Conservation (phyloP, 2,888 invertebrate genomes). For the Drosophila mimetica region DNA sequence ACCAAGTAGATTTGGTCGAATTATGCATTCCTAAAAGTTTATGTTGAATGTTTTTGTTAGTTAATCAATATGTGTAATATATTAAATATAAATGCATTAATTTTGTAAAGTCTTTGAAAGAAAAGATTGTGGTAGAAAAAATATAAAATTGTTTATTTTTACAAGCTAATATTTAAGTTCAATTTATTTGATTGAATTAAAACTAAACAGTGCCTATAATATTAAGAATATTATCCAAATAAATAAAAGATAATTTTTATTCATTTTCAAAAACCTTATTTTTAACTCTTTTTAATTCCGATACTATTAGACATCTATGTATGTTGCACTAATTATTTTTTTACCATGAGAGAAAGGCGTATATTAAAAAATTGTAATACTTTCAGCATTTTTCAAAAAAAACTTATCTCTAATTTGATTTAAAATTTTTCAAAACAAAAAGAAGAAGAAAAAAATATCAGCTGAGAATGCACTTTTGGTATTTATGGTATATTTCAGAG, state of each 20-base stretch:
- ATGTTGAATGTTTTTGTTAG: neutral
- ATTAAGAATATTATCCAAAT: too few species aligned
- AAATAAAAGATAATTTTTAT: too few species aligned
- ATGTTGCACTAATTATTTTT: too few species aligned
- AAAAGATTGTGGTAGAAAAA: neutral
- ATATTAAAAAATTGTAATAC: too few species aligned
- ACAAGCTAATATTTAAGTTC: neutral
- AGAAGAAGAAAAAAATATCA: neutral
- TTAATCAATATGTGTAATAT: neutral
- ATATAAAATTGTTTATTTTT: neutral
- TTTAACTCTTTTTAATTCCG: too few species aligned
- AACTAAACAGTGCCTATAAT: too few species aligned
- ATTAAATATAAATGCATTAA: constrained; percentile 1
- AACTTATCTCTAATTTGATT: too few species aligned
- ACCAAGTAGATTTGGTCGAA: constrained; percentile 61
- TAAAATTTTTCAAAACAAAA: neutral
- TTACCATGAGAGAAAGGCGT: too few species aligned
- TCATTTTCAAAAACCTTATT: too few species aligned
- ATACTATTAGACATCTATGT: too few species aligned
- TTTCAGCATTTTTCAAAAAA: too few species aligned
- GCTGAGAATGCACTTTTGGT: neutral
- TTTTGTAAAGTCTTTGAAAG: neutral
- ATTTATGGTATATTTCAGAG: neutral
- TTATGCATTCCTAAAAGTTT: constrained; percentile 52
- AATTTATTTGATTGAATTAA: neutral